These are phyloP conservation scores for Albula goreensis DNA, from an alignment of 2,113 vertebrate genomes.

Conservation along the genomic window DNA sequence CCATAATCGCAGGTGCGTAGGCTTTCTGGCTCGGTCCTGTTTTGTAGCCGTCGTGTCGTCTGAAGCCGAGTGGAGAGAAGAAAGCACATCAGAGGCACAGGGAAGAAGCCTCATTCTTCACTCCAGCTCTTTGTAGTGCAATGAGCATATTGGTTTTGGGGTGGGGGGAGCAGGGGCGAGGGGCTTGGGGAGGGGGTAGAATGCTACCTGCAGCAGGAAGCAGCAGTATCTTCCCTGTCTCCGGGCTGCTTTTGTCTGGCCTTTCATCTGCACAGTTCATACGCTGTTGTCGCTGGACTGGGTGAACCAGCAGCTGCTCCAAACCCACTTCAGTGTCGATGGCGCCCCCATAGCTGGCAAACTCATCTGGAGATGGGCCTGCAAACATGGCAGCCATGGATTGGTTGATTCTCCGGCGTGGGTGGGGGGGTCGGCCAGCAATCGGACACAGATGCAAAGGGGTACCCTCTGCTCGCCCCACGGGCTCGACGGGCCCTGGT, in stretches of 20 bases:
- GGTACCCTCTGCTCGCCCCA: background rate
- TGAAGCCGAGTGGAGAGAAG: slow-evolving; percentile 19
- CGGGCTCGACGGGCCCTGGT: background rate
- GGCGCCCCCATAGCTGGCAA: background rate
- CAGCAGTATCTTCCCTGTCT: slow-evolving; percentile 51
- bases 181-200: slow-evolving; percentile 17
- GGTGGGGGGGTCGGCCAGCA: background rate
- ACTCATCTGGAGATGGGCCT: background rate
- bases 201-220: slow-evolving; percentile 59
- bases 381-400: background rate
- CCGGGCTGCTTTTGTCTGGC: slow-evolving; percentile 56
- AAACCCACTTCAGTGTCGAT: background rate
- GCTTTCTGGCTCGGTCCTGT: background rate
- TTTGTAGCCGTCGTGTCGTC: slow-evolving; percentile 8
- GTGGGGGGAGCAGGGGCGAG: slow-evolving; percentile 36
- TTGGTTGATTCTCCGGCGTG: no score
- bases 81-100: slow-evolving; percentile 56
- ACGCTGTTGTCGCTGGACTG: slow-evolving; percentile 19
- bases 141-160: slow-evolving; percentile 52
- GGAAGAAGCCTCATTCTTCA: slow-evolving; percentile 52
- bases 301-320: background rate
- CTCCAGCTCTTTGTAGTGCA: slow-evolving; percentile 67
- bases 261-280: slow-evolving; percentile 48
- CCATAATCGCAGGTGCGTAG: slow-evolving; percentile 39
- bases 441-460: background rate